These are phyloP conservation scores for Atherinomorus stipes DNA, from an alignment of 2,113 vertebrate genomes.

Conservation along the genomic window DNA sequence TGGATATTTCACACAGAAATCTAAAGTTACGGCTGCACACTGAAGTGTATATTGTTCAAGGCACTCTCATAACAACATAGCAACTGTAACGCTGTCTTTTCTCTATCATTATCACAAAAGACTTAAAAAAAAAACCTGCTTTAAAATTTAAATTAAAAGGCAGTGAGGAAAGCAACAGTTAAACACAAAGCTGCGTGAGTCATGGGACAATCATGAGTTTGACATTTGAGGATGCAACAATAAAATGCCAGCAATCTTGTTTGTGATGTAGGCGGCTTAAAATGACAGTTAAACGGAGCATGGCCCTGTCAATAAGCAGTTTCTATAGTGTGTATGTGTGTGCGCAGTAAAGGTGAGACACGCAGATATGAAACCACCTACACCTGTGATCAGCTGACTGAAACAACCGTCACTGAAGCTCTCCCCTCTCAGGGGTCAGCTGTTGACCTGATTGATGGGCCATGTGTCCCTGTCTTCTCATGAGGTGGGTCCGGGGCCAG, in stretches of 20 bases:
- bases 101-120: not conserved
- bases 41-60: too few species aligned
- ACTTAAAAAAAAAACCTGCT: not conserved
- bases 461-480: slow-evolving; percentile 7
- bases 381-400: slow-evolving; percentile 42
- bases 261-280: slow-evolving; percentile 2
- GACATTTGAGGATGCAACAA: slow-evolving; percentile 10
- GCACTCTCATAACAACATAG: not conserved
- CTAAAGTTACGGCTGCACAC: too few species aligned
- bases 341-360: not conserved
- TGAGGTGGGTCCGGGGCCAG: slow-evolving; percentile 6
- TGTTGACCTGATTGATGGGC: slow-evolving; percentile 51
- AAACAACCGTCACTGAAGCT: slow-evolving; percentile 21
- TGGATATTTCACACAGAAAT: not conserved
- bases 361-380: not conserved
- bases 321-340: not conserved
- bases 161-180: not conserved
- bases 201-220: not conserved
- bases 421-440: slow-evolving; percentile 31
- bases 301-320: not conserved
- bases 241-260: not conserved
- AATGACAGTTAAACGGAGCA: not conserved
- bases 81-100: not conserved
- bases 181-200: not conserved
- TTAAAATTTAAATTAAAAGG: not conserved